Evolutionary conservation across 2,113 vertebrate genomes (phyloP).

Genomic region (Notarius lentiginosus): DNA sequence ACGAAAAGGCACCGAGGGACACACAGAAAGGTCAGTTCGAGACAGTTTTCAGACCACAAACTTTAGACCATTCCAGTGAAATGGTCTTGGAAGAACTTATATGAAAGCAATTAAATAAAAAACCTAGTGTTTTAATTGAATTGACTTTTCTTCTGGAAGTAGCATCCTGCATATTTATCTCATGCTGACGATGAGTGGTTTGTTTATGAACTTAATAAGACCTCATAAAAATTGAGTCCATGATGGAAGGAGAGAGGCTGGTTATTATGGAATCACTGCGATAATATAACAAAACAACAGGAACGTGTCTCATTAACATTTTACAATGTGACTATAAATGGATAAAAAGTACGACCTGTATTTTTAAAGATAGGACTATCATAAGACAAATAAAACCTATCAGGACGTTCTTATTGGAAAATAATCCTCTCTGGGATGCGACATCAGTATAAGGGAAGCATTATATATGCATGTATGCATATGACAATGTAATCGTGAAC

Average conservation of each 20-base stretch:
- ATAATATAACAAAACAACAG: neutral
- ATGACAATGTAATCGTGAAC: neutral
- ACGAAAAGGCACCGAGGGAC: conserved; percentile 26
- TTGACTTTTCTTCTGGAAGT: neutral
- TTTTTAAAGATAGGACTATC: too few relatives aligned
- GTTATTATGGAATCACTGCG: neutral
- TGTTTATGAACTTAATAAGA: neutral
- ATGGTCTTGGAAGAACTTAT: neutral
- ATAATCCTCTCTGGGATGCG: neutral
- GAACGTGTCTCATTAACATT: neutral
- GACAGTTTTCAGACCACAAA: neutral
- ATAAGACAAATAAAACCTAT: neutral
- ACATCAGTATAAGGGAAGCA: too few relatives aligned
- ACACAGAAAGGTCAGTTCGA: conserved; percentile 45
- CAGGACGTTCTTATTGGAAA: neutral
- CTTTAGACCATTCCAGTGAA: neutral
- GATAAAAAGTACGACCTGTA: neutral
- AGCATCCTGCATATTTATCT: neutral
- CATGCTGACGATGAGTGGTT: neutral
- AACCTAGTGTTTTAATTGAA: neutral
- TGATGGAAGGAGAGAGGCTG: neutral
- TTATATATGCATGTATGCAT: neutral
- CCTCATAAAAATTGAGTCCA: neutral
- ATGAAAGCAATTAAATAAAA: neutral
- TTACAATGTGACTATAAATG: neutral